These are phyloP conservation scores for Platycheirus albimanus DNA, from an alignment of 2,888 invertebrate species.

Conservation along the genomic window DNA sequence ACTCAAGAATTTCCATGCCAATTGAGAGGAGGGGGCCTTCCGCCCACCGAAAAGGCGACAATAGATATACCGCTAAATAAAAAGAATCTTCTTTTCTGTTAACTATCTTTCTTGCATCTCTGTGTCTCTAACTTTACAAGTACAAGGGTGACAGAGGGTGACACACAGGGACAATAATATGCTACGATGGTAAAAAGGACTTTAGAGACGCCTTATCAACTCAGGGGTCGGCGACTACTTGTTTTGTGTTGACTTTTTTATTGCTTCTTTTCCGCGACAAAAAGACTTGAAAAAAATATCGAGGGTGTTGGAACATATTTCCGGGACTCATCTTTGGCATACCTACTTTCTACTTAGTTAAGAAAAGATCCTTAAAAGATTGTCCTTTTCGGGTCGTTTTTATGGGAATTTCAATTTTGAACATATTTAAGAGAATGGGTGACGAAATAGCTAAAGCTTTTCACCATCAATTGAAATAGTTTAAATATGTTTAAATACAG, in stretches of 20 bases:
- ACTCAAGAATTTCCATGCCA: slow-evolving; percentile 68
- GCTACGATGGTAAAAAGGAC: slow-evolving; percentile 44
- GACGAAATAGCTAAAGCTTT: not conserved
- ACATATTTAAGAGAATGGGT: slow-evolving; percentile 23
- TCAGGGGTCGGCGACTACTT: slow-evolving; percentile 63
- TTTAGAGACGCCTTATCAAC: slow-evolving; percentile 67
- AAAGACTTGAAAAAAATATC: slow-evolving; percentile 6
- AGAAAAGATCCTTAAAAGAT: not conserved
- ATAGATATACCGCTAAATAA: slow-evolving; percentile 48
- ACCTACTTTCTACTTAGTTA: slow-evolving; percentile 47
- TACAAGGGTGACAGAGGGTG: slow-evolving; percentile 51
- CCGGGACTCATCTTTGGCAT: slow-evolving; percentile 58
- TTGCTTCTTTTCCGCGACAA: slow-evolving; percentile 69
- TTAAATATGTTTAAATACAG: too few species aligned
- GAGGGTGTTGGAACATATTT: slow-evolving; percentile 61
- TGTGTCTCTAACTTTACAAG: slow-evolving; percentile 26
- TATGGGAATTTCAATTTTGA: slow-evolving; percentile 49
- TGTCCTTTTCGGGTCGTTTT: slow-evolving; percentile 12
- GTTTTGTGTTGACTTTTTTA: slow-evolving; percentile 71
- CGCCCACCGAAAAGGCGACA: slow-evolving; percentile 36
- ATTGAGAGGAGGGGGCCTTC: slow-evolving; percentile 18
- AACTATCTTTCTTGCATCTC: slow-evolving; percentile 61
- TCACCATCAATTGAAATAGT: too few species aligned
- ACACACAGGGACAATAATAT: slow-evolving; percentile 46
- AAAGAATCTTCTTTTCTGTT: slow-evolving; percentile 47